These are phyloP conservation scores for Anaspis maculata DNA, from an alignment of 2,888 invertebrate genomes.

Conservation along the genomic window DNA sequence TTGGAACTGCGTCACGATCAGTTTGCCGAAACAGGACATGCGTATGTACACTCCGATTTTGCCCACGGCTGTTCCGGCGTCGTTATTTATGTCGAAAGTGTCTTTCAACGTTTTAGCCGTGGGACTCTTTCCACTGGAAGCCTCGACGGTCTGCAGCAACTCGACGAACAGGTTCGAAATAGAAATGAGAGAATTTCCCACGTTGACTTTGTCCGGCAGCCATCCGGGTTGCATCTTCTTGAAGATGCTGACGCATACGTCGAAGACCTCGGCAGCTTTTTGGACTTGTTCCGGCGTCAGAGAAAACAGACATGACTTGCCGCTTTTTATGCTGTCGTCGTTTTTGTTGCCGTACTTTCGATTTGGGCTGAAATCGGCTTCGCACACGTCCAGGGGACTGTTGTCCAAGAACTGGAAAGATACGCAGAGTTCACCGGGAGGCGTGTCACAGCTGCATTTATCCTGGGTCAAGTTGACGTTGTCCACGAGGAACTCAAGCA, in stretches of 20 bases:
- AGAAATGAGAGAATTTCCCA: slow-evolving; percentile 52
- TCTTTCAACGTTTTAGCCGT: slow-evolving; percentile 54
- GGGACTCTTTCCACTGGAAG: slow-evolving; percentile 43
- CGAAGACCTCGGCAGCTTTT: slow-evolving; percentile 48
- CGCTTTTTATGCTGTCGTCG: slow-evolving; percentile 48
- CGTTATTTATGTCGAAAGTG: slow-evolving; percentile 47
- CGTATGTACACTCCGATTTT: slow-evolving; percentile 54
- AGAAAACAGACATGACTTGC: slow-evolving; percentile 62
- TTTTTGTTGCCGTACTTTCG: slow-evolving; percentile 20
- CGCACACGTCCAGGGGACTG: slow-evolving; percentile 53
- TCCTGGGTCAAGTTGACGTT: slow-evolving; percentile 36
- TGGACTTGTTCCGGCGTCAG: slow-evolving; percentile 48
- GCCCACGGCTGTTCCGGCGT: slow-evolving; percentile 47
- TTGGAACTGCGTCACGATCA: slow-evolving; percentile 57
- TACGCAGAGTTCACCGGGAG: slow-evolving; percentile 49
- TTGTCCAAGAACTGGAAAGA: slow-evolving; percentile 52
- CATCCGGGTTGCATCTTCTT: slow-evolving; percentile 55
- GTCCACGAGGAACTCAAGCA: slow-evolving; percentile 57
- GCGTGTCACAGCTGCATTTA: slow-evolving; percentile 33
- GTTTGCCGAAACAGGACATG: slow-evolving; percentile 57
- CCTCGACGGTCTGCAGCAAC: slow-evolving; percentile 42
- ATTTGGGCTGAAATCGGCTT: slow-evolving; percentile 46
- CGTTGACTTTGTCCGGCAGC: slow-evolving; percentile 53
- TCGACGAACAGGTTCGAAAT: slow-evolving; percentile 53
- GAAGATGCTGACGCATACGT: slow-evolving; percentile 49